phyloP scores from a whole-genome alignment of 2,797 vertebrate genomes.

The Helicolenus hilgendorfi region DNA sequence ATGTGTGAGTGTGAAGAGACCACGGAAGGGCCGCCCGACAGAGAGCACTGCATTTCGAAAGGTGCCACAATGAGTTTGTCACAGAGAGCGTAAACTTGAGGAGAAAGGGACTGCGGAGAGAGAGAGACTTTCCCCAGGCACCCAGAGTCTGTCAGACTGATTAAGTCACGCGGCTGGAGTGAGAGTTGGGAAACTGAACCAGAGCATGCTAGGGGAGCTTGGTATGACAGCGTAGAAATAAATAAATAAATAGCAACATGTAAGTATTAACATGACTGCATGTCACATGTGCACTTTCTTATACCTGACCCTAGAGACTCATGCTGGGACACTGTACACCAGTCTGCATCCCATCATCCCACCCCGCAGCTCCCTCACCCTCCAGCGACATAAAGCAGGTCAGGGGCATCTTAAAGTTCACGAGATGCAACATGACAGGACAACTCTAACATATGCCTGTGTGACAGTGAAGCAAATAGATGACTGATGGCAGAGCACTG shows the following conservation, averaged over 20 bases:
- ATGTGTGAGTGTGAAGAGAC: slow-evolving; percentile 74
- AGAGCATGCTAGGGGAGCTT: slow-evolving; percentile 76
- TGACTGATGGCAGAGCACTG: slow-evolving; percentile 80
- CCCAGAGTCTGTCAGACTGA: slow-evolving; percentile 94
- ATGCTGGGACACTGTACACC: slow-evolving; percentile 59
- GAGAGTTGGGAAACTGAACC: slow-evolving; percentile 87
- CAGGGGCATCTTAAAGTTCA: slow-evolving; percentile 87
- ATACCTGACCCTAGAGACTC: slow-evolving; percentile 81
- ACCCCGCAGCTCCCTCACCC: slow-evolving; percentile 68
- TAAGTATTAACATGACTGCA: slow-evolving; percentile 76
- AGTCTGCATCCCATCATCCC: slow-evolving; percentile 62
- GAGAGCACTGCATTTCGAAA: slow-evolving; percentile 86
- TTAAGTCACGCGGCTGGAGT: slow-evolving; percentile 92
- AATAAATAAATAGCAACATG: slow-evolving; percentile 79
- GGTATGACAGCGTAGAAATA: slow-evolving; percentile 72
- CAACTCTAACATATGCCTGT: slow-evolving; percentile 84
- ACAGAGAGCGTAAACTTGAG: slow-evolving; percentile 89
- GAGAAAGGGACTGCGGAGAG: slow-evolving; percentile 88
- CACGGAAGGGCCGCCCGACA: slow-evolving; percentile 66
- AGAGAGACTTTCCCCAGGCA: slow-evolving; percentile 92
- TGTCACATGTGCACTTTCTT: slow-evolving; percentile 77
- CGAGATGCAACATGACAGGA: slow-evolving; percentile 87
- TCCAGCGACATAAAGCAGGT: slow-evolving; percentile 80
- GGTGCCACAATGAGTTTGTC: slow-evolving; percentile 95
- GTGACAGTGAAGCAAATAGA: slow-evolving; percentile 84